phyloP scores from a whole-genome alignment of 1,140 invertebrate species.

The Trichogramma pretiosum region DNA sequence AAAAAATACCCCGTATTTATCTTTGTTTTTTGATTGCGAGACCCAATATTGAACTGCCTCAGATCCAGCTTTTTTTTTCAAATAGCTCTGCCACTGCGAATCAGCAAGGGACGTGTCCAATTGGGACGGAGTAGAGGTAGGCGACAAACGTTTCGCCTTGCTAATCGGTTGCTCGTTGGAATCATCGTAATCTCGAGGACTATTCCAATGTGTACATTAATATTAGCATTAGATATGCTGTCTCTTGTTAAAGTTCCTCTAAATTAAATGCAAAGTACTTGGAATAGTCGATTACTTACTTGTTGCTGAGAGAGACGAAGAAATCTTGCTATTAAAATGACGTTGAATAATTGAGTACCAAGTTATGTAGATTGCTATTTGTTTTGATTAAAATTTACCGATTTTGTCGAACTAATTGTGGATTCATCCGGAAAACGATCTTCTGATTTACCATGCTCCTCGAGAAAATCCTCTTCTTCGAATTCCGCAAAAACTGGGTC shows the following conservation, averaged over 20 bases:
- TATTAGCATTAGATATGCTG: too few relatives aligned
- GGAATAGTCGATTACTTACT: too few relatives aligned
- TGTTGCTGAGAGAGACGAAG: too few relatives aligned
- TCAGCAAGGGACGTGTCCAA: too few relatives aligned
- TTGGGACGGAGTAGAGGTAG: too few relatives aligned
- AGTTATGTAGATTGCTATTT: too few relatives aligned
- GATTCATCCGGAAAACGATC: not conserved
- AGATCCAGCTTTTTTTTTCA: constrained; percentile 18
- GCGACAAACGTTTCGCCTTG: not conserved
- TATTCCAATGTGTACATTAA: too few relatives aligned
- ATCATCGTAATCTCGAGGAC: too few relatives aligned
- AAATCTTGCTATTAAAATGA: not conserved
- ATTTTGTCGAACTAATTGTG: not conserved
- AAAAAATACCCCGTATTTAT: constrained; percentile 10
- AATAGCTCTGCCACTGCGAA: constrained; percentile 21
- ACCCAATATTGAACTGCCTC: constrained; percentile 23
- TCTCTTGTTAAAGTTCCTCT: too few relatives aligned
- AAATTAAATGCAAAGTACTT: too few relatives aligned
- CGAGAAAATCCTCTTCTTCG: not conserved
- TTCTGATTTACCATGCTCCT: not conserved
- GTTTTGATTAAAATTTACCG: constrained; percentile 4
- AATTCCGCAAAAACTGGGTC: not conserved
- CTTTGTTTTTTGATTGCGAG: constrained; percentile 15
- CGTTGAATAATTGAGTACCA: not conserved
- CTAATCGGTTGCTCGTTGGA: not conserved